phyloP scores from a whole-genome alignment of 2,797 vertebrate genomes.

The Lophius americanus region DNA sequence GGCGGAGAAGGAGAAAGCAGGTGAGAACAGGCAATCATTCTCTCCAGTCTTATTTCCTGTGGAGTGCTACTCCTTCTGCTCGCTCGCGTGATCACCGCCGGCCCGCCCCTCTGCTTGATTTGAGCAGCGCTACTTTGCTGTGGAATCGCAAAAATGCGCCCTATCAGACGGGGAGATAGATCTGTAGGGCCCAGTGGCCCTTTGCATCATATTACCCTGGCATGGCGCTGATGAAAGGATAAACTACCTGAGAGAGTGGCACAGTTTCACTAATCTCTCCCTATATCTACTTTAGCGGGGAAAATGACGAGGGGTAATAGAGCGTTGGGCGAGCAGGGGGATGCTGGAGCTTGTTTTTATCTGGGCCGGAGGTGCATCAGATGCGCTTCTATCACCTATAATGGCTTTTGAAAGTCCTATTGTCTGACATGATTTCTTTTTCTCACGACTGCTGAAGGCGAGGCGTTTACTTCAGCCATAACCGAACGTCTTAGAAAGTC shows the following conservation, averaged over 20 bases:
- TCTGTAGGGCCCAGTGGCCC: conserved; percentile 46
- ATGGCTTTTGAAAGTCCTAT: conserved; percentile 29
- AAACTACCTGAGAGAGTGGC: conserved; percentile 43
- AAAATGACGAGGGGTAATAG: conserved; percentile 24
- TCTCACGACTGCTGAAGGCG: conserved; percentile 41
- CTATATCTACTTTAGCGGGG: conserved; percentile 54
- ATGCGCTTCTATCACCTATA: conserved; percentile 18
- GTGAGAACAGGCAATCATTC: conserved; percentile 35
- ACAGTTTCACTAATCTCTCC: conserved; percentile 59
- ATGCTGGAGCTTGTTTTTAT: conserved; percentile 9
- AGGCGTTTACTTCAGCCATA: conserved; percentile 16
- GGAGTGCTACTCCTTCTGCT: conserved; percentile 15
- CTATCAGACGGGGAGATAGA: conserved; percentile 50
- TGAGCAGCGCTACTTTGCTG: conserved; percentile 28
- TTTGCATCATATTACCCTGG: conserved; percentile 55
- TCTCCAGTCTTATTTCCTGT: conserved; percentile 48
- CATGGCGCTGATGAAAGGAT: conserved; percentile 67
- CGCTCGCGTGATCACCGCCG: conserved; percentile 26
- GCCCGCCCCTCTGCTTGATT: conserved; percentile 22
- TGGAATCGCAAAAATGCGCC: conserved; percentile 66
- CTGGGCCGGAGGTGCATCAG: not conserved
- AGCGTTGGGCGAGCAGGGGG: conserved; percentile 11
- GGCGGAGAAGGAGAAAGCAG: conserved; percentile 31
- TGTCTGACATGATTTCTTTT: conserved; percentile 54
- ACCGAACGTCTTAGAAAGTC: no score